A percentile compares a stretch with the other conserved stretches of the same genome.
These are phyloP conservation scores for Brachionus sp. DNA, from an alignment of 1,140 invertebrate species.

Conservation along the genomic window DNA sequence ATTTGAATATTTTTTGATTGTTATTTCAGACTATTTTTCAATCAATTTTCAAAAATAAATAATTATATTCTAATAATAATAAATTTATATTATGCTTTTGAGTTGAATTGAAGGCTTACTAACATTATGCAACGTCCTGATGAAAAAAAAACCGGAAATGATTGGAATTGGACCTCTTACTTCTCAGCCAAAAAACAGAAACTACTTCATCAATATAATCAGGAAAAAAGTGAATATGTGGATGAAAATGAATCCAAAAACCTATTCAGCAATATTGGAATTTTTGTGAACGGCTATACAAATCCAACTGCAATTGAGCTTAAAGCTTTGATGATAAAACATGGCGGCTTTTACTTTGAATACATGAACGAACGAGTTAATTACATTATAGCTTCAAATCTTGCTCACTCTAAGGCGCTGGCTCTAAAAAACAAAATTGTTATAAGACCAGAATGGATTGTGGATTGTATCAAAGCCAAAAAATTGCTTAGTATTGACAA, in stretches of 20 bases:
- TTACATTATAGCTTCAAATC: constrained; percentile 38
- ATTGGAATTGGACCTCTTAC: constrained; percentile 36
- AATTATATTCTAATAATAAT: neutral
- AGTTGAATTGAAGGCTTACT: neutral
- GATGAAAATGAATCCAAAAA: neutral
- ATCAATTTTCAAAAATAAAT: neutral
- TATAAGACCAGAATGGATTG: constrained; percentile 25
- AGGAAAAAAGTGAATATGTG: neutral
- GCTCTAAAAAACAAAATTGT: constrained; percentile 34
- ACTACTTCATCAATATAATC: neutral
- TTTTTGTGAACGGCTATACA: constrained; percentile 36
- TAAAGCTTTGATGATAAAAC: constrained; percentile 40
- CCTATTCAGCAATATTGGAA: constrained; percentile 23
- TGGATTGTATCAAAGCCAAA: constrained; percentile 12
- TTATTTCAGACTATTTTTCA: neutral
- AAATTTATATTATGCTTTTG: neutral
- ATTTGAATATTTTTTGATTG: neutral
- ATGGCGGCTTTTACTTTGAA: constrained; percentile 13
- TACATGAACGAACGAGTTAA: constrained; percentile 39
- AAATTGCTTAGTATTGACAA: constrained; percentile 25
- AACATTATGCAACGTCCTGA: constrained; percentile 12
- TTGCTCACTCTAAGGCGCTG: constrained; percentile 29
- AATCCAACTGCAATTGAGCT: constrained; percentile 38
- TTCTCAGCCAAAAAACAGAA: constrained; percentile 43
- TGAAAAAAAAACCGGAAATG: constrained; percentile 7